Conservation (phyloP, 2,797 vertebrate genomes). For the Tapirus indicus region DNA sequence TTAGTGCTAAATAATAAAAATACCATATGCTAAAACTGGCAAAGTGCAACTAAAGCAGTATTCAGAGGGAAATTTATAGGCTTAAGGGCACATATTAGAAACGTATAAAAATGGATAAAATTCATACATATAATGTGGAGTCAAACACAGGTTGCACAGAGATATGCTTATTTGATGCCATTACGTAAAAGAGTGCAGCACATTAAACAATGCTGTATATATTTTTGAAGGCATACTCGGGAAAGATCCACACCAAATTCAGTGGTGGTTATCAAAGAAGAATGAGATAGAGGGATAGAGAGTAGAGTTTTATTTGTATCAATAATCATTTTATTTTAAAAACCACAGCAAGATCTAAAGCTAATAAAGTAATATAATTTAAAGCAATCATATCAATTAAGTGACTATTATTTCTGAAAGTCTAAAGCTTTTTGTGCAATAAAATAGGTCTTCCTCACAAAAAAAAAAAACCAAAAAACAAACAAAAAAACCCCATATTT, state of each 20-base stretch:
- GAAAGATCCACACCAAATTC: no score
- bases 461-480: no score
- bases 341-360: background rate
- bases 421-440: background rate
- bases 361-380: background rate
- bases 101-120: no score
- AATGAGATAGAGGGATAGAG: background rate
- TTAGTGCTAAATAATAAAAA: background rate
- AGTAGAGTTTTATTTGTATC: background rate
- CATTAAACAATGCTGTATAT: fast-evolving
- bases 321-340: background rate
- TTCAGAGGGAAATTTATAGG: background rate
- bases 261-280: no score
- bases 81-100: background rate
- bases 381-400: background rate
- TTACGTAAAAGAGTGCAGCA: fast-evolving
- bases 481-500: no score
- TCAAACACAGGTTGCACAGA: fast-evolving
- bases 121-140: fast-evolving
- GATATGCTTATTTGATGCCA: fast-evolving
- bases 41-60: background rate
- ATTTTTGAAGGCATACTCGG: fast-evolving
- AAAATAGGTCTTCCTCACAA: background rate
- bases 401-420: background rate
- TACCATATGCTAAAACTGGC: background rate